Base-by-base conservation (phyloP, 2,797 vertebrate species). In the Micropoecilia bifurca region DNA sequence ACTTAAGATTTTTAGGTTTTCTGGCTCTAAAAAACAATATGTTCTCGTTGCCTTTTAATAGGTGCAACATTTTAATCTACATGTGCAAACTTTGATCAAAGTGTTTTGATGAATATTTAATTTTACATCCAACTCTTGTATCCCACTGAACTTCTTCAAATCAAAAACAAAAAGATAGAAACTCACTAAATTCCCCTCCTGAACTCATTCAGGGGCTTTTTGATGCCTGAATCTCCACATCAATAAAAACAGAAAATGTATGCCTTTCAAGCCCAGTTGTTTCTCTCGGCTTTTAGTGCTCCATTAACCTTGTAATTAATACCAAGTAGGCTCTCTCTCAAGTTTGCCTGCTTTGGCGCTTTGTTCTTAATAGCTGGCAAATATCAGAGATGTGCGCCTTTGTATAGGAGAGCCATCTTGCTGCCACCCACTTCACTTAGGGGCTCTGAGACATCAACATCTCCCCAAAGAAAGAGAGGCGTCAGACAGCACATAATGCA, bases 271-370 rank as follows among this genome's bases (percentile, higher is more conserved):
- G 93, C 93, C 81, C 80, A 83, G 86, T 92, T 91, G 90, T 93
- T 90, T 92, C 90, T 91, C 88, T 87, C 85, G 84, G 93, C 94
- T 91, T 94, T 96, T 92, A 95, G 91, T 91, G 90, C 89, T 96
- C 95, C 95, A 96, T 96, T 96, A 95, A 95, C 94, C 89, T 87
- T 87, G 94, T 96, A 95, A 96, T 96, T 96, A 96, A 96, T 95
- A 95, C 90, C 82, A 92, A 96, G 94, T 88, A 95, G 93, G 93
- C 91, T 84, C 91, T 92, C 95, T 92, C 94, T 96, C 92, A 95
- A 95, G 92, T 95, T 95, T 94, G 83, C 85, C 82, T 81, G 86
- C 90, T 90, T 89, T 88, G 74, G 2, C 2, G 83, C 95, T 96
- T 96, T 96, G 94, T 95, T 95, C 92, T 93, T 93, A 85, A 93